Evolutionary conservation across 2,888 invertebrate species (phyloP).

Genomic region (Drosophila villosipedis): DNA sequence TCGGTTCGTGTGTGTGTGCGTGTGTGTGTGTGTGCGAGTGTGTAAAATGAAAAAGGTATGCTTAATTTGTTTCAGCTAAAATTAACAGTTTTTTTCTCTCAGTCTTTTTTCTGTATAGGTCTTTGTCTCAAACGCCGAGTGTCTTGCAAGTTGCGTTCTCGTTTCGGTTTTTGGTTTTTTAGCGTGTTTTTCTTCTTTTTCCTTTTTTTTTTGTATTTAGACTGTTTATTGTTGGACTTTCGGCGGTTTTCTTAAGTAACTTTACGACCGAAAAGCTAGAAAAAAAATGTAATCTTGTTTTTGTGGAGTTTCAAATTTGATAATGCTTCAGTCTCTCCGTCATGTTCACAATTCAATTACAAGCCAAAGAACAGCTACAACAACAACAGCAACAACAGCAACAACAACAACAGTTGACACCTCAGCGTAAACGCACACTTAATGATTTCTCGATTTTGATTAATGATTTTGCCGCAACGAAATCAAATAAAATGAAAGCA

Average conservation of each 20-base stretch:
- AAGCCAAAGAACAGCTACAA: conserved; percentile 62
- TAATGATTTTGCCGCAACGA: conserved; percentile 62
- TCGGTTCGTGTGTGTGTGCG: conserved; percentile 17
- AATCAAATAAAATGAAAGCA: conserved; percentile 50
- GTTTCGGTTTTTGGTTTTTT: conserved; percentile 32
- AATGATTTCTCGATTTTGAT: conserved; percentile 77
- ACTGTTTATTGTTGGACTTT: conserved; percentile 30
- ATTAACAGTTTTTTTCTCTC: conserved; percentile 29
- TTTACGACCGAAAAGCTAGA: conserved; percentile 8
- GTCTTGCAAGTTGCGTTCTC: conserved; percentile 54
- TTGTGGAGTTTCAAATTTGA: conserved; percentile 18
- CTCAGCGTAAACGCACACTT: conserved; percentile 60
- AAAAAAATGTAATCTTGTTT: conserved; percentile 62
- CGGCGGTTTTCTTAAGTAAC: conserved; percentile 49
- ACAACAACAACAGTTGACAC: conserved; percentile 59
- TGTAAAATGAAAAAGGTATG: conserved; percentile 54
- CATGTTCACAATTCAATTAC: conserved; percentile 79
- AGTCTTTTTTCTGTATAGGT: conserved; percentile 17
- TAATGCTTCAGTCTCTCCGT: conserved; percentile 27
- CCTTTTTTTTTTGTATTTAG: conserved; percentile 2
- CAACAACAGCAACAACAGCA: conserved; percentile 27
- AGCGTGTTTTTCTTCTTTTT: conserved; percentile 3
- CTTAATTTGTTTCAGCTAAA: conserved; percentile 67
- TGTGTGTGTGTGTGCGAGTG: conserved; percentile 8
- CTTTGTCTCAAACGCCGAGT: conserved; percentile 4